These are phyloP conservation scores for Hirtodrosophila cameraria DNA, from an alignment of 2,888 invertebrate species.

Conservation along the genomic window DNA sequence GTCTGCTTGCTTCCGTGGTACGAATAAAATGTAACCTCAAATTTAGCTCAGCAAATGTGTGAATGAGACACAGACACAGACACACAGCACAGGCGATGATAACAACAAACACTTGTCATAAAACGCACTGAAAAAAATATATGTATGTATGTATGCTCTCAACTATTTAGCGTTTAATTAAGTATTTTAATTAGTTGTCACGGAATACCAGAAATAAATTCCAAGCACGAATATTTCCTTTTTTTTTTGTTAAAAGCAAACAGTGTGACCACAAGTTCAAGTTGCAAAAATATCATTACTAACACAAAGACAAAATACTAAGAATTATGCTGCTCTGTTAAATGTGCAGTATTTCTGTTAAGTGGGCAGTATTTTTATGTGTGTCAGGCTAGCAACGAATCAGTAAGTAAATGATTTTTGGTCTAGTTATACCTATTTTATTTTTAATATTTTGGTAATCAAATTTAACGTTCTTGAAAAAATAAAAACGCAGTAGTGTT, in stretches of 20 bases:
- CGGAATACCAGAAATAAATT: slow-evolving; percentile 28
- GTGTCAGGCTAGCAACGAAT: no score
- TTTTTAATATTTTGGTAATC: no score
- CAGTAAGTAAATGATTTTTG: no score
- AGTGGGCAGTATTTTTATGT: no score
- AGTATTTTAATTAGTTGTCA: slow-evolving; percentile 23
- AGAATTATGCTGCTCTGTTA: neutral
- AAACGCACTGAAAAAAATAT: neutral
- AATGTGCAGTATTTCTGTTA: neutral
- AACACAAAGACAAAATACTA: neutral
- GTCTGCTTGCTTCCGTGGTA: slow-evolving; percentile 65
- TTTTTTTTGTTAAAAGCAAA: slow-evolving; percentile 37
- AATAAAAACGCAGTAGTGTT: no score
- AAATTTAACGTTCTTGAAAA: no score
- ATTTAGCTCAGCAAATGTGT: slow-evolving; percentile 43
- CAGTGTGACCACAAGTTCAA: slow-evolving; percentile 24
- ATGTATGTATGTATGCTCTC: neutral
- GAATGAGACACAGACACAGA: slow-evolving; percentile 17
- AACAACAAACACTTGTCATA: slow-evolving; percentile 5
- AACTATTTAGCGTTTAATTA: slow-evolving; percentile 21
- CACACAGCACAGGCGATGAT: slow-evolving; percentile 12
- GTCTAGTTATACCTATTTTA: no score
- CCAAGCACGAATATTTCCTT: slow-evolving; percentile 49
- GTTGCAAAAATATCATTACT: neutral
- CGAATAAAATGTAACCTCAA: slow-evolving; percentile 70